Conservation (phyloP, 2,888 invertebrate genomes). For the Hartigia nigra region DNA sequence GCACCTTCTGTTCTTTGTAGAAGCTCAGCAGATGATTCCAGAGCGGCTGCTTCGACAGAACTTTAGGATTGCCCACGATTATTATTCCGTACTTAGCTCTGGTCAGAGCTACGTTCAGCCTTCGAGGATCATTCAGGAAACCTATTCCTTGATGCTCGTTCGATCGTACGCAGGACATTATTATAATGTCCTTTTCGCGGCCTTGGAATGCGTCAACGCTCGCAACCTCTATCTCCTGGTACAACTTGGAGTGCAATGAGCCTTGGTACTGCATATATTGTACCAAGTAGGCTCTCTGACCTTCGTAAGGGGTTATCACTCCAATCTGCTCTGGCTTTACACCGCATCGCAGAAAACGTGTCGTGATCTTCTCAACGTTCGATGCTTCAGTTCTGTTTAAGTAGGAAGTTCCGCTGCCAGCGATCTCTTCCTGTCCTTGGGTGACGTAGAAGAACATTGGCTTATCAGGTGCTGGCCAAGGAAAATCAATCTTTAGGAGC, state of each 20-base stretch:
- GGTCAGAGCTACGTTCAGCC: slow-evolving; percentile 97
- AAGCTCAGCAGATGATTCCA: slow-evolving; percentile 98
- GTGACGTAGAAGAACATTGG: slow-evolving; percentile 99
- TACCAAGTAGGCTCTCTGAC: slow-evolving; percentile 95
- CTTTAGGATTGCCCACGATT: slow-evolving; percentile 99
- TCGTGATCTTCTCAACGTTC: slow-evolving; percentile 98
- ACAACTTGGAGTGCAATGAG: slow-evolving; percentile 93
- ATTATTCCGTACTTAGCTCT: slow-evolving; percentile 98
- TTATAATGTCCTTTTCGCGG: slow-evolving; percentile 98
- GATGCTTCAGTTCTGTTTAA: slow-evolving; percentile 98
- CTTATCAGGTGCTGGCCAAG: slow-evolving; percentile 96
- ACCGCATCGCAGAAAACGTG: slow-evolving; percentile 92
- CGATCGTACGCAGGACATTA: slow-evolving; percentile 98
- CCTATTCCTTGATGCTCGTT: slow-evolving; percentile 99
- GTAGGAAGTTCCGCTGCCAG: slow-evolving; percentile 98
- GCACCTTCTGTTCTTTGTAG: slow-evolving; percentile 96
- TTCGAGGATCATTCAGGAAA: slow-evolving; percentile 96
- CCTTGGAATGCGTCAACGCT: slow-evolving; percentile 99
- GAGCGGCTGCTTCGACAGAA: slow-evolving; percentile 95
- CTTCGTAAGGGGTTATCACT: slow-evolving; percentile 98
- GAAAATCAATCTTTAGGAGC: slow-evolving; percentile 91
- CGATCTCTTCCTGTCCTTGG: slow-evolving; percentile 98
- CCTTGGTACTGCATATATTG: slow-evolving; percentile 99
- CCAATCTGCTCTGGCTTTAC: slow-evolving; percentile 98
- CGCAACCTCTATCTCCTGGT: slow-evolving; percentile 98